These are phyloP conservation scores for Drosophila orosa DNA, from an alignment of 1,140 invertebrate genomes.

Conservation along the genomic window DNA sequence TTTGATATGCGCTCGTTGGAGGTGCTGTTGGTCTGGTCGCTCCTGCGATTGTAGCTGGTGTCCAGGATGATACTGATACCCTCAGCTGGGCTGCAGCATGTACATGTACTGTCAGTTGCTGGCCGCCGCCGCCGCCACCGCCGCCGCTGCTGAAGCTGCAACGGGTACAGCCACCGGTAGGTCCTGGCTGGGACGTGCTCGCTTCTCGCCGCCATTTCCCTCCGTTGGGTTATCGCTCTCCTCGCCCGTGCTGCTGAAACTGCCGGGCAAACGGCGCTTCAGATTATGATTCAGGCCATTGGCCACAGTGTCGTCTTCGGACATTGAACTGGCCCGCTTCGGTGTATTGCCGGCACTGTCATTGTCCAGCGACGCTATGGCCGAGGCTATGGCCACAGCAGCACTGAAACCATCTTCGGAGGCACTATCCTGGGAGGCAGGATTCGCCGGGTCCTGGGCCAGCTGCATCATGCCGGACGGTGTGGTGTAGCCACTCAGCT, in stretches of 20 bases:
- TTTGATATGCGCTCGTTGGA: slow-evolving; percentile 81
- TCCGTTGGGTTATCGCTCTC: slow-evolving; percentile 74
- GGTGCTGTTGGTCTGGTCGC: slow-evolving; percentile 51
- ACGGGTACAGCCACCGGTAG: slow-evolving; percentile 12
- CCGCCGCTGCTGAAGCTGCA: slow-evolving; percentile 31
- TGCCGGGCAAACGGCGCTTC: slow-evolving; percentile 74
- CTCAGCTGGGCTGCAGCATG: slow-evolving; percentile 75
- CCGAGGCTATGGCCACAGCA: slow-evolving; percentile 71
- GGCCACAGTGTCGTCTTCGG: slow-evolving; percentile 71
- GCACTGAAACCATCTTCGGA: slow-evolving; percentile 80
- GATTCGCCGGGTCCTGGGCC: slow-evolving; percentile 35
- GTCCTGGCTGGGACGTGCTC: slow-evolving; percentile 45
- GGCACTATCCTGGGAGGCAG: slow-evolving; percentile 75
- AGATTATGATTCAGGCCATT: slow-evolving; percentile 56
- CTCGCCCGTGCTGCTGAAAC: slow-evolving; percentile 78
- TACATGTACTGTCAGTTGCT: slow-evolving; percentile 83
- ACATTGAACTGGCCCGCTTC: slow-evolving; percentile 73
- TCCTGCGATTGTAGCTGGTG: slow-evolving; percentile 22
- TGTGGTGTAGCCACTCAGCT: slow-evolving; percentile 75
- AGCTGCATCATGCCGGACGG: slow-evolving; percentile 74
- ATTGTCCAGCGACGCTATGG: slow-evolving; percentile 78
- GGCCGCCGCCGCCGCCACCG: slow-evolving; percentile 44
- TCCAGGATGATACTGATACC: slow-evolving; percentile 41
- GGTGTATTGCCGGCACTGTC: slow-evolving; percentile 79
- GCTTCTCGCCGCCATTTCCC: slow-evolving; percentile 56